Percentiles rank a stretch among this genome's conserved stretches.
These are phyloP conservation scores for Sycophila texana DNA, from an alignment of 2,888 invertebrate species.

Conservation along the genomic window DNA sequence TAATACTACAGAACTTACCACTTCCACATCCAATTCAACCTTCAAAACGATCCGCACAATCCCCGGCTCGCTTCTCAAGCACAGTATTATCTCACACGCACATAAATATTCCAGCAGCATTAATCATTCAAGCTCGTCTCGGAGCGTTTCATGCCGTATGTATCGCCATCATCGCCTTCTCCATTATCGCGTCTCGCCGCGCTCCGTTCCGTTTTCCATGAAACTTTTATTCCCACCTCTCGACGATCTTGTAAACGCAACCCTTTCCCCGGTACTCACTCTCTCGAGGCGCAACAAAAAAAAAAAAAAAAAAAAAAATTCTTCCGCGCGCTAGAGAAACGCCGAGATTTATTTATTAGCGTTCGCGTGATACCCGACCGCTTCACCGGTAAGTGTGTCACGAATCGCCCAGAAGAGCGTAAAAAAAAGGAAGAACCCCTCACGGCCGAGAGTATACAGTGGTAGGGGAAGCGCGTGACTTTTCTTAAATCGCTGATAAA, in stretches of 20 bases:
- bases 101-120: constrained; percentile 42
- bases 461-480: background rate
- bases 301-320: background rate
- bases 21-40: background rate
- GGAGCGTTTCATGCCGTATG: constrained; percentile 3
- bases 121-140: constrained; percentile 31
- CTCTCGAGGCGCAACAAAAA: background rate
- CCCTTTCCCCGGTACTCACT: background rate
- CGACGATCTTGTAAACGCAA: constrained; percentile 13
- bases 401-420: background rate
- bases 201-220: background rate
- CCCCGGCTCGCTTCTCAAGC: background rate
- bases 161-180: constrained; percentile 1
- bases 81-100: constrained; percentile 26
- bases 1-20: background rate
- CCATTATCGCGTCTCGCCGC: too few species aligned
- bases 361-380: background rate
- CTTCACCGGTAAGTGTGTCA: background rate
- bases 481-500: constrained; percentile 32
- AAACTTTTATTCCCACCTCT: constrained; percentile 32
- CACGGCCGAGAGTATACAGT: background rate
- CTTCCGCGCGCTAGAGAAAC: background rate
- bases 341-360: constrained; percentile 33
- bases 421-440: too few species aligned
- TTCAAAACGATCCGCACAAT: background rate